A percentile compares a stretch with the other conserved stretches of the same genome.
phyloP scores from a whole-genome alignment of 2,797 vertebrate genomes.

The Lagorchestes hirsutus region DNA sequence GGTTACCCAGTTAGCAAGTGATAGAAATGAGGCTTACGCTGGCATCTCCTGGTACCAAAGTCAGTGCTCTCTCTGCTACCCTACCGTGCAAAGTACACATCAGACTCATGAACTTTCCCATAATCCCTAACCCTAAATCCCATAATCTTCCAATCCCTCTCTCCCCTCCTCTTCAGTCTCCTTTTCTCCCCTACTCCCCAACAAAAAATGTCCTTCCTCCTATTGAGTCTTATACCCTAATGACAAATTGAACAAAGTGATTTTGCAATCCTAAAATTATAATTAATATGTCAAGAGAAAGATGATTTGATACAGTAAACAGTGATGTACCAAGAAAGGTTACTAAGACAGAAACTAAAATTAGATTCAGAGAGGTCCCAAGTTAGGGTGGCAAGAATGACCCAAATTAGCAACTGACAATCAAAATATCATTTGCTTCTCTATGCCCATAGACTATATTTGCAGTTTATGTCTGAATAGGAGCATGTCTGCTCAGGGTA shows the following conservation, averaged over 20 bases:
- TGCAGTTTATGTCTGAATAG: constrained; percentile 42
- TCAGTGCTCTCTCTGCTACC: neutral
- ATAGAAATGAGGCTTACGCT: neutral
- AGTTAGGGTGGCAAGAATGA: neutral
- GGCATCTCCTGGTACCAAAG: neutral
- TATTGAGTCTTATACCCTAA: neutral
- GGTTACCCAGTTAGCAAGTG: neutral
- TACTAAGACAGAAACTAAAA: neutral
- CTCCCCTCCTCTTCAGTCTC: neutral
- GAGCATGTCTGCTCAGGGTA: constrained; percentile 7
- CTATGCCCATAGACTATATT: neutral
- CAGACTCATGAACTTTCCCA: neutral
- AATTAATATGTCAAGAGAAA: constrained; percentile 7
- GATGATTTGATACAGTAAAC: constrained; percentile 2
- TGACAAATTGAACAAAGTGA: constrained; percentile 34
- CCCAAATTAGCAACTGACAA: neutral
- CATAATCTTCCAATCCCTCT: neutral
- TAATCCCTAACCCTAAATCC: neutral
- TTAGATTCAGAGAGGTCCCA: neutral
- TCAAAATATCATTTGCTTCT: neutral
- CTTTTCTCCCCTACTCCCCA: neutral
- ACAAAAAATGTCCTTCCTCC: neutral
- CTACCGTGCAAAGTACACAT: neutral
- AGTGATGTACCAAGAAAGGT: neutral
- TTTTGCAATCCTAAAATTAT: constrained; percentile 8